phyloP scores from a whole-genome alignment of 2,888 invertebrate species.

The Eristalis pertinax region DNA sequence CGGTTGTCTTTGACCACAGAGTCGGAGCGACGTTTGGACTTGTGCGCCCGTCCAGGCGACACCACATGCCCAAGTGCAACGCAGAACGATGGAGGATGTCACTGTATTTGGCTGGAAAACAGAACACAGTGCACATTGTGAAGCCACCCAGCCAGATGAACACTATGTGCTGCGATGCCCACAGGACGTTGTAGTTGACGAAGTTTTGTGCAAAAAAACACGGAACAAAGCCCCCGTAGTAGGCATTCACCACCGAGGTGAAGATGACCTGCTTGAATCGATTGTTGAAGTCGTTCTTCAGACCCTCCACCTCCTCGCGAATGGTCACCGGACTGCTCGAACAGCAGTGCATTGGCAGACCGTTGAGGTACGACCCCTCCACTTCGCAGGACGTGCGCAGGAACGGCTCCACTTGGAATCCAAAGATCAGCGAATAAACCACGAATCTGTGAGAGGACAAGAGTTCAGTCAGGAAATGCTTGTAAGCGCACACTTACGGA shows the following conservation, averaged over 20 bases:
- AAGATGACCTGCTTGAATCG: conserved; percentile 94
- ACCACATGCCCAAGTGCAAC: conserved; percentile 89
- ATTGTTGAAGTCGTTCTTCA: conserved; percentile 93
- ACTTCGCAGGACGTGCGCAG: conserved; percentile 84
- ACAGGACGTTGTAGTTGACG: conserved; percentile 91
- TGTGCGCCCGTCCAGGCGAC: conserved; percentile 76
- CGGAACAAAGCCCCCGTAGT: conserved; percentile 94
- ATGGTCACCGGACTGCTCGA: conserved; percentile 87
- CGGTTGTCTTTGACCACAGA: conserved; percentile 83
- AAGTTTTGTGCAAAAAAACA: conserved; percentile 92
- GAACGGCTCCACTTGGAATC: conserved; percentile 89
- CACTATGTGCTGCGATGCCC: conserved; percentile 91
- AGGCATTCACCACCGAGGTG: conserved; percentile 90
- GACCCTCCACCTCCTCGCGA: conserved; percentile 91
- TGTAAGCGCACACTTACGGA: conserved; percentile 87
- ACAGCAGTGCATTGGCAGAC: conserved; percentile 89
- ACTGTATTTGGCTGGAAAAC: conserved; percentile 87
- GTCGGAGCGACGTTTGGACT: conserved; percentile 52
- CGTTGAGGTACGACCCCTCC: conserved; percentile 81
- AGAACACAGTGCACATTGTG: conserved; percentile 88
- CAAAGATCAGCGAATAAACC: conserved; percentile 91
- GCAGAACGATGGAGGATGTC: conserved; percentile 95
- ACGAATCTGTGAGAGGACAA: conserved; percentile 83
- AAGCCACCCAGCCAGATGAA: conserved; percentile 93
- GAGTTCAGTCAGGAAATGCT: not conserved